Conservation (phyloP, 2,113 vertebrate genomes). For the Boulengeromyrus knoepffleri region DNA sequence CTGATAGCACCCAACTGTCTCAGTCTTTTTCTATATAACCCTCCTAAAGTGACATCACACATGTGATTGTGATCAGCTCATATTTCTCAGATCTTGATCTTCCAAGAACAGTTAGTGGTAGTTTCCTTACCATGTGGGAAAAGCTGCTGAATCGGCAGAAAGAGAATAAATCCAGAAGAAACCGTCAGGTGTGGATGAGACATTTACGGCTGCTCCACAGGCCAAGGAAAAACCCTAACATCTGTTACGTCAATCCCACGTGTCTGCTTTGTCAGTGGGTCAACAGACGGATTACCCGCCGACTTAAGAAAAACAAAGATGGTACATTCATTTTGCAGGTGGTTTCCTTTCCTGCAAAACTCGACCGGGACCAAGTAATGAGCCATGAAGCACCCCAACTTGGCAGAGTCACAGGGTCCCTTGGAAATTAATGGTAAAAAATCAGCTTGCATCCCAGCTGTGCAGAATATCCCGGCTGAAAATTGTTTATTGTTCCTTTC, state of each 20-base stretch:
- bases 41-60: neutral
- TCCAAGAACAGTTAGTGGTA: neutral
- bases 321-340: conserved; percentile 16
- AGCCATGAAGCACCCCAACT: neutral
- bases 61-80: neutral
- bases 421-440: conserved; percentile 1
- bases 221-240: neutral
- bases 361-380: neutral
- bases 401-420: neutral
- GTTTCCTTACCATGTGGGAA: neutral
- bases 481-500: neutral
- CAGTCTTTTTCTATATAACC: neutral
- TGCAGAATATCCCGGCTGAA: neutral
- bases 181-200: neutral
- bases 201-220: neutral
- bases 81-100: neutral
- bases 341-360: neutral
- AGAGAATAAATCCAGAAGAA: neutral
- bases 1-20: neutral
- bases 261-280: neutral
- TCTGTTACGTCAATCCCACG: neutral
- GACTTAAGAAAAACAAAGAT: conserved; percentile 13
- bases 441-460: neutral
- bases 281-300: neutral
- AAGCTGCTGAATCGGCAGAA: neutral